These are phyloP conservation scores for Corythoichthys haematopterus DNA, from an alignment of 2,113 vertebrate genomes.

Conservation along the genomic window DNA sequence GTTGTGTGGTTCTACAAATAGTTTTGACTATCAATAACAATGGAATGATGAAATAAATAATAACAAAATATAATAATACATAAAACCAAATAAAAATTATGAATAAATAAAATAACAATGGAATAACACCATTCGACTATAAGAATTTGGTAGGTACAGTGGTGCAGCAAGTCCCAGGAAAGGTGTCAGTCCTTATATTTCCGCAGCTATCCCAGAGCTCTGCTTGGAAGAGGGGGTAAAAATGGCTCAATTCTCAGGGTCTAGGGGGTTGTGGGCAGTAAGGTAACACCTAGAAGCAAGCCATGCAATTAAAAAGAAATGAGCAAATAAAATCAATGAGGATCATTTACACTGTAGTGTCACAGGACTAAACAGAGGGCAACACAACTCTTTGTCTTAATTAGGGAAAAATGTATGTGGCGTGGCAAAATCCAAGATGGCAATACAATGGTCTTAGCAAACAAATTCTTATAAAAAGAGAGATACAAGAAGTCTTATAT, in stretches of 20 bases:
- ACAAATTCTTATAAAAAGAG: constrained; percentile 12
- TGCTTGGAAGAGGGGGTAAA: constrained; percentile 34
- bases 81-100: too few relatives aligned
- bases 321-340: constrained; percentile 74
- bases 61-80: too few relatives aligned
- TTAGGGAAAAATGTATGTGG: constrained; percentile 53
- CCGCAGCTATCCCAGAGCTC: constrained; percentile 31
- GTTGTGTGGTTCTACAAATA: background rate
- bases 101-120: background rate
- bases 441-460: constrained; percentile 6
- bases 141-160: background rate
- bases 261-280: constrained; percentile 55
- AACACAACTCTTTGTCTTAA: constrained; percentile 64
- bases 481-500: constrained; percentile 2
- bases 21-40: background rate
- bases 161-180: constrained; percentile 16
- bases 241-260: constrained; percentile 42
- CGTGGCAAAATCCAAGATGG: background rate
- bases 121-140: background rate
- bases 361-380: constrained; percentile 67
- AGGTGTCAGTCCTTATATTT: constrained; percentile 37
- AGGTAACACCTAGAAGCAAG: constrained; percentile 65
- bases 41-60: background rate
- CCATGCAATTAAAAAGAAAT: constrained; percentile 75
- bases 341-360: constrained; percentile 72